These are phyloP conservation scores for Laupala kohalensis DNA, from an alignment of 1,140 invertebrate species.

Conservation along the genomic window DNA sequence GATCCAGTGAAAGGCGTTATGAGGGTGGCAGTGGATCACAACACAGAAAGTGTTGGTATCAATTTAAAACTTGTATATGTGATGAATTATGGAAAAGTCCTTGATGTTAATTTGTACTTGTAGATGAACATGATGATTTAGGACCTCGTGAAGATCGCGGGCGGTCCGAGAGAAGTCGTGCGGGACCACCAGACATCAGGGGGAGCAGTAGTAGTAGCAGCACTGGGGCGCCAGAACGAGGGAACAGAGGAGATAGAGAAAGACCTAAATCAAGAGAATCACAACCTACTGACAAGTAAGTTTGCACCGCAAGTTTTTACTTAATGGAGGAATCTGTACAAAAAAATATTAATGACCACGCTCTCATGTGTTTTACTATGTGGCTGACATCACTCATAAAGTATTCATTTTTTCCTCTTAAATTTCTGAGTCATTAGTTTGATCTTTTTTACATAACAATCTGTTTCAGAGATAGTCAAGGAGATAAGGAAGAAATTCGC, in stretches of 20 bases:
- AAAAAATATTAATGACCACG: no score
- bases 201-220: no score
- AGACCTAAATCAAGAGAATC: no score
- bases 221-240: no score
- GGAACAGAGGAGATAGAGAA: no score
- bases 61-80: neutral
- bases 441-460: slow-evolving; percentile 4
- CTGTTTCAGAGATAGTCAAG: slow-evolving; percentile 23
- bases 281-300: no score
- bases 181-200: no score
- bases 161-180: no score
- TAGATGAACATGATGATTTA: no score
- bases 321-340: no score
- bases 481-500: slow-evolving; percentile 30
- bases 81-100: neutral
- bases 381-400: neutral
- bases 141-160: no score
- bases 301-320: no score
- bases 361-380: neutral
- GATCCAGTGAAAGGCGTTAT: neutral
- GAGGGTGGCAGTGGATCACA: neutral
- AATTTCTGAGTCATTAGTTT: slow-evolving; percentile 16
- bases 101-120: neutral
- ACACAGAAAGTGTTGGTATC: slow-evolving; percentile 2
- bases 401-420: neutral